Evolutionary conservation across 2,888 invertebrate genomes (phyloP), one percentile per base, ranked within the genome.

Genomic region (Sinodicranocentrus sp.): DNA sequence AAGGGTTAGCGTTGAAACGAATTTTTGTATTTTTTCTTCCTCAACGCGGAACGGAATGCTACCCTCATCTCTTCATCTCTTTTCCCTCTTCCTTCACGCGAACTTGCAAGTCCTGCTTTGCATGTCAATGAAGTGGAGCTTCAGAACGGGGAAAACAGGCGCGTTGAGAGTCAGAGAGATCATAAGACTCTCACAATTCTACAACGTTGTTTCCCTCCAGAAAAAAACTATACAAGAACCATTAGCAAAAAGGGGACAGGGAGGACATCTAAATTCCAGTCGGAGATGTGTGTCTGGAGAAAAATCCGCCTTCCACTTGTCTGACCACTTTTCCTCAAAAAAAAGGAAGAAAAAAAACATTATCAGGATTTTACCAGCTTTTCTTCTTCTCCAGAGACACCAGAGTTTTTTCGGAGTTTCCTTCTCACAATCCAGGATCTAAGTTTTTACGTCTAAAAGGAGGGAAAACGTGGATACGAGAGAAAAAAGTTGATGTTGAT

Each of bases 261-360:
- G 48, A 15, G 63, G 73, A 73, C 63, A 63, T 73, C 26, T 61
- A 28, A 73, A 61, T 73, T 73, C 28, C 26, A 61, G 43, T 73
- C 63, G 48, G 48, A 63, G 33, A 73, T 57, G 33, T 43, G 23
- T 71, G 61, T 48, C 17, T 28, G 71, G 79, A 52, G 71, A 59
- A 70, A 59, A 57, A 78, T 71, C 54, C 75, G 75, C 82, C 75
- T 68, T 68, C 73, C 68, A 82, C 75, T 82, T 82, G 82, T 59
- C 67, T 59, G 67, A 54, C 75, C 67, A 73, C 59, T 59, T 72
- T 28, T 54, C 28, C 33, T 28, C 39, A 59, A 21, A 43, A n/a
- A n/a, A n/a, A n/a, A n/a, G n/a, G n/a, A n/a, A n/a, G n/a, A n/a
- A 73, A 25, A 63, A 48, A 73, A 61, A 57, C 54, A 71, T 71